Base-by-base conservation (phyloP, 1,140 invertebrate genomes). In the Drosophila truncata region DNA sequence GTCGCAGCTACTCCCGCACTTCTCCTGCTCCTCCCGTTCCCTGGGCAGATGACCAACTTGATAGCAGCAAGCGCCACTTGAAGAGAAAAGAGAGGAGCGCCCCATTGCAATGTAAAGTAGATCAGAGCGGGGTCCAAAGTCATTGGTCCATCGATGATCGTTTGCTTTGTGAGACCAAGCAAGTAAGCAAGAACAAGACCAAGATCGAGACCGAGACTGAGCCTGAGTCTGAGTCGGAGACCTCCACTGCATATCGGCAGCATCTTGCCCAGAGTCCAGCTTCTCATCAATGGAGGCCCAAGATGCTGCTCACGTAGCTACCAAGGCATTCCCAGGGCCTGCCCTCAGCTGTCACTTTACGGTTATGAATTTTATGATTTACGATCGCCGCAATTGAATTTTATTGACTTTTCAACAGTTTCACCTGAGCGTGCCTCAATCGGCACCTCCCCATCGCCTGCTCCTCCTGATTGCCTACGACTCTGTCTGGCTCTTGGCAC, bases 281-380 rank as follows among this genome's bases (percentile, higher is more conserved):
- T 54, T 31, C 50, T 54, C 54, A 37, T 70, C 66, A 64, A 35
- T 66, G 66, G 46, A 55, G 49, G 31, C 13, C 49, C 35, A 44
- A 75, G 52, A 80, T 80, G 64, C 82, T 49, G 62, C 66, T 78
- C 80, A 78, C 67, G 62, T 79, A 79, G 59, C 71, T 44, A 18
- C 46, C 42, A 63, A 63, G 66, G 85, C 81, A 90, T 88, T 90
- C 86, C 85, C 86, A 90, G 69, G 63, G 85, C 81, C 76, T 88
- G 81, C 84, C 87, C 85, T 79, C 76, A 91, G 82, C 87, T 91
- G 87, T 91, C 87, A 91, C 87, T 91, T 91, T 91, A 91, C 87
- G 87, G 87, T 91, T 91, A 91, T 91, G 90, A 91, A 75, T 78
- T 91, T 91, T 91, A 91, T 91, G 87, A 91, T 91, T 91, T 91